Conservation (phyloP, 2,797 vertebrate genomes). For the Borostomias antarcticus region DNA sequence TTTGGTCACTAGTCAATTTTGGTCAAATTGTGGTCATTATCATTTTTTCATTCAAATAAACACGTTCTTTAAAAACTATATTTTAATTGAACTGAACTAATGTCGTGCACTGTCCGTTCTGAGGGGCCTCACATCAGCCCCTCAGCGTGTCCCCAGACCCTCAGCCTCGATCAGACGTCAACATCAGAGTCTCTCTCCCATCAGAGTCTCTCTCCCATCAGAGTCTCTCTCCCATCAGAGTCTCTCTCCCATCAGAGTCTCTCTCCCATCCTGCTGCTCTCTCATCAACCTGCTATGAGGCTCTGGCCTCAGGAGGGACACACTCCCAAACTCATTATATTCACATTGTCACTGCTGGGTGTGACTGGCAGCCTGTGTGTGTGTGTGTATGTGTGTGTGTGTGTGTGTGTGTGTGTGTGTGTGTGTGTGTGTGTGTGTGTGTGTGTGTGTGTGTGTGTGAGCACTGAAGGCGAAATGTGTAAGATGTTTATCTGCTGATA, state of each 20-base stretch:
- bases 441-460: neutral
- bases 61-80: too few species aligned
- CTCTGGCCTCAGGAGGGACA: constrained; percentile 35
- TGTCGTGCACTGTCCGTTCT: too few species aligned
- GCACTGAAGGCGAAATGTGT: neutral
- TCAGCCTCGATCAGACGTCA: constrained; percentile 61
- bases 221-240: constrained; percentile 61
- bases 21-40: neutral
- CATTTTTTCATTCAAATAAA: too few species aligned
- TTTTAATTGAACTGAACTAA: too few species aligned
- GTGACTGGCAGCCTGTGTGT: constrained; percentile 19
- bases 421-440: constrained; percentile 8
- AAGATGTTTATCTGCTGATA: constrained; percentile 9
- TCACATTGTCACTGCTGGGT: neutral
- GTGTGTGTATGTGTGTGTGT: constrained; percentile 42
- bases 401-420: constrained; percentile 23
- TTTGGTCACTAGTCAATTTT: too few species aligned
- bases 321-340: neutral
- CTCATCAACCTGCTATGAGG: constrained; percentile 52
- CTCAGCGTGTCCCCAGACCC: constrained; percentile 50
- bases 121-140: constrained; percentile 56
- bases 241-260: constrained; percentile 62
- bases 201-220: constrained; percentile 69
- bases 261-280: constrained; percentile 64
- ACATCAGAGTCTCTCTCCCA: constrained; percentile 53